phyloP scores from a whole-genome alignment of 2,797 vertebrate genomes.

The Syngnathus acus region DNA sequence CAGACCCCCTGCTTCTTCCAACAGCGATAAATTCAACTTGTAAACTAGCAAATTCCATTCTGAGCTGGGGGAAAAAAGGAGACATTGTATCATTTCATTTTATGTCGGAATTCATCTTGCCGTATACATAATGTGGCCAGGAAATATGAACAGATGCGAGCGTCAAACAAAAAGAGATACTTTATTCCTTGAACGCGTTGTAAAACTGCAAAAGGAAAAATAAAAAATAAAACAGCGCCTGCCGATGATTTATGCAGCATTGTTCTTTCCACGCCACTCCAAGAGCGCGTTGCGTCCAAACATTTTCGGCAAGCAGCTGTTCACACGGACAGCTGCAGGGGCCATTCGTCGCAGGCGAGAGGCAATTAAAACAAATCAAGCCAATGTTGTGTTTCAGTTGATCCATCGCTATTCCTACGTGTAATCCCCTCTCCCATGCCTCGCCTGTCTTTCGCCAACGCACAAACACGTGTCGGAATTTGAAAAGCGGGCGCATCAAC shows the following conservation, averaged over 20 bases:
- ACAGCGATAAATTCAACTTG: slow-evolving; percentile 43
- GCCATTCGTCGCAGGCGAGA: slow-evolving; percentile 56
- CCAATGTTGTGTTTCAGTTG: slow-evolving; percentile 73
- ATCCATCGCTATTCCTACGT: slow-evolving; percentile 71
- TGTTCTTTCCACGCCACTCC: slow-evolving; percentile 40
- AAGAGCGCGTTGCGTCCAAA: slow-evolving; percentile 44
- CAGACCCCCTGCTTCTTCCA: slow-evolving; percentile 41
- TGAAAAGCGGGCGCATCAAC: slow-evolving; percentile 17
- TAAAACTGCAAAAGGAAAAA: slow-evolving; percentile 54
- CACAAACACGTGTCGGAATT: not conserved
- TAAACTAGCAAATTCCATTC: slow-evolving; percentile 47
- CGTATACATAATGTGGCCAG: slow-evolving; percentile 46
- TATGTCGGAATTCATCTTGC: slow-evolving; percentile 21
- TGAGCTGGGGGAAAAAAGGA: slow-evolving; percentile 29
- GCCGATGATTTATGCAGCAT: slow-evolving; percentile 52
- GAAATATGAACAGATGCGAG: slow-evolving; percentile 61
- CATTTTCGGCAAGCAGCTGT: slow-evolving; percentile 71
- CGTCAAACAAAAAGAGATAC: slow-evolving; percentile 53
- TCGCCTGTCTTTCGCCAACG: slow-evolving; percentile 17
- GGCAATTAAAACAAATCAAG: slow-evolving; percentile 72
- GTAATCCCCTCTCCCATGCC: slow-evolving; percentile 61
- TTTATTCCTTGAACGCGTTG: slow-evolving; percentile 53
- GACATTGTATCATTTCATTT: slow-evolving; percentile 38
- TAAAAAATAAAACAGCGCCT: slow-evolving; percentile 47
- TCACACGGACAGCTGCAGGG: slow-evolving; percentile 69